Conservation (phyloP, 2,113 vertebrate genomes). For the Ochotona princeps region DNA sequence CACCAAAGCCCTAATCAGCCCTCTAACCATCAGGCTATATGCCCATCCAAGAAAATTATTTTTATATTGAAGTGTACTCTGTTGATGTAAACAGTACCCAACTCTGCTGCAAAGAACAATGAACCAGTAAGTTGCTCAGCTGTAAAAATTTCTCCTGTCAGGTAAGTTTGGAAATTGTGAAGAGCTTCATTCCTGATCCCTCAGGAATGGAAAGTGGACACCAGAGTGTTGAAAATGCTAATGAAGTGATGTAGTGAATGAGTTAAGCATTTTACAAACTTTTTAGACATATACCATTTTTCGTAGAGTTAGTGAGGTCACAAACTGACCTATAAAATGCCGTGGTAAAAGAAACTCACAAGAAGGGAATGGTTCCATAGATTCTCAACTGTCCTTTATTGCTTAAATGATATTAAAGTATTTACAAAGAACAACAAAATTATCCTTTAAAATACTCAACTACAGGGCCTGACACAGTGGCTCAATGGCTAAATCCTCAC, state of each 20-base stretch:
- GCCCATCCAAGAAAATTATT: no score
- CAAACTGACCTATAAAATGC: slow-evolving; percentile 4
- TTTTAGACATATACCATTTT: background rate
- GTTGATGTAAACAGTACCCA: background rate
- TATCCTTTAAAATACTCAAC: slow-evolving; percentile 50
- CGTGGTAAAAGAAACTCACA: slow-evolving; percentile 34
- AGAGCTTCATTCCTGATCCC: background rate
- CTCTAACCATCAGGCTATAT: no score
- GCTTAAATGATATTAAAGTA: background rate
- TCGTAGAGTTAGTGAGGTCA: slow-evolving; percentile 26
- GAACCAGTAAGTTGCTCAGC: background rate
- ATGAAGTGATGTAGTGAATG: slow-evolving; percentile 1
- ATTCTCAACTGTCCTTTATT: background rate
- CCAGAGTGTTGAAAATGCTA: slow-evolving; percentile 23
- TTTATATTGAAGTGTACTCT: slow-evolving; percentile 20
- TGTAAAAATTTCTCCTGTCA: slow-evolving; percentile 30
- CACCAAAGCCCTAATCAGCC: no score
- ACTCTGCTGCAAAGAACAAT: background rate
- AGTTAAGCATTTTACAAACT: slow-evolving; percentile 30
- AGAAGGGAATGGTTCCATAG: background rate
- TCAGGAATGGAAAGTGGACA: background rate
- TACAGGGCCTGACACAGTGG: background rate
- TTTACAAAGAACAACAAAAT: background rate
- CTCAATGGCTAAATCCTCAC: no score
- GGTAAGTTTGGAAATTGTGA: background rate